Conservation (phyloP, 2,797 vertebrate genomes). For the Rhinogobio ventralis region DNA sequence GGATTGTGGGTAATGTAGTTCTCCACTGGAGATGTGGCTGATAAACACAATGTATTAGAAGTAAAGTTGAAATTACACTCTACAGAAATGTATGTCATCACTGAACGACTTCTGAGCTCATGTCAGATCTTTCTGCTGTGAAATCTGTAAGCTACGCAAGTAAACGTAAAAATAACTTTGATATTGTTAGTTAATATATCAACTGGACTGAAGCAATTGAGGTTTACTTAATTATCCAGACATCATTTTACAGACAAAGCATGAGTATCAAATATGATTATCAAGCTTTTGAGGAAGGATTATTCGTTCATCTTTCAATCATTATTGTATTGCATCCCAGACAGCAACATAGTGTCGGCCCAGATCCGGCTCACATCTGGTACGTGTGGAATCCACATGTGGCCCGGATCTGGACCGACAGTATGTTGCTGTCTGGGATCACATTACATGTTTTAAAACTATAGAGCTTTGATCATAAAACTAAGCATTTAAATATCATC, state of each 20-base stretch:
- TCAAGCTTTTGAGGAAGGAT: neutral
- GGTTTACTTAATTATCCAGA: neutral
- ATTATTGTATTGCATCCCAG: neutral
- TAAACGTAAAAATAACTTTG: neutral
- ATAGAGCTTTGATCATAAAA: neutral
- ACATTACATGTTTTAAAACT: neutral
- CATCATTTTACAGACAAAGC: neutral
- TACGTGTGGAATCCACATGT: too few relatives aligned
- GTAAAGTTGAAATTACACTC: neutral
- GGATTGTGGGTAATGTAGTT: conserved; percentile 21
- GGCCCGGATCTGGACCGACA: too few relatives aligned
- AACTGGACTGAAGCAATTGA: neutral
- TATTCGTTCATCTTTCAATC: neutral
- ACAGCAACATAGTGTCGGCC: too few relatives aligned
- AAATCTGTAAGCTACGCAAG: neutral
- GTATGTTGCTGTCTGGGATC: too few relatives aligned
- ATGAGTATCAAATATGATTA: neutral
- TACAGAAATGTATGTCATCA: neutral
- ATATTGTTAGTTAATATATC: neutral
- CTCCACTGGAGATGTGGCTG: neutral
- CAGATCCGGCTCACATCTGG: too few relatives aligned
- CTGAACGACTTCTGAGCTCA: neutral
- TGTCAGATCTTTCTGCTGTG: neutral
- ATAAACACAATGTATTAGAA: neutral
- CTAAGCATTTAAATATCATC: neutral